Evolutionary conservation across 2,113 vertebrate genomes (phyloP).

Genomic region (Vulpes vulpes): DNA sequence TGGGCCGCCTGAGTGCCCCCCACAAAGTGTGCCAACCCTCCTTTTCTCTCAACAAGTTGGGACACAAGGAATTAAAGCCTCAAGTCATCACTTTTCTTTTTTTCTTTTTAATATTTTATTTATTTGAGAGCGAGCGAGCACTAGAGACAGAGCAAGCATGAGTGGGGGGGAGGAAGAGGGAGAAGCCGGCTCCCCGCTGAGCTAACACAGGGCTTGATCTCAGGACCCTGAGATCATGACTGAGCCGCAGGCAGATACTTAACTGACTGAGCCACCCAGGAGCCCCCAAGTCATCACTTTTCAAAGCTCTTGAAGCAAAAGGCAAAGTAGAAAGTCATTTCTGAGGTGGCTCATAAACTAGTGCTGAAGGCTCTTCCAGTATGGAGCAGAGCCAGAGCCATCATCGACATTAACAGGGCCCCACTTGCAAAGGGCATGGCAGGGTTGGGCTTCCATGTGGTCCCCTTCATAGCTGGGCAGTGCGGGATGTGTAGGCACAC

Average conservation of each 20-base stretch:
- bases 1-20: fast-evolving
- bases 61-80: not conserved
- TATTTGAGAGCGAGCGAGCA: too few species aligned
- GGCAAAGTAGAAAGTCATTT: not conserved
- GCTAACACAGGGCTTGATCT: too few species aligned
- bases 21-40: not conserved
- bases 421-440: fast-evolving
- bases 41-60: not conserved
- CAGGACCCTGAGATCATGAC: too few species aligned
- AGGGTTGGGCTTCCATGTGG: not conserved
- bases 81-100: too few species aligned
- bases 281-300: not conserved
- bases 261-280: too few species aligned
- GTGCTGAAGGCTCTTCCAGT: not conserved
- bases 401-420: not conserved
- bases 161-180: too few species aligned
- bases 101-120: too few species aligned
- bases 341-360: not conserved
- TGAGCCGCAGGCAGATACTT: too few species aligned
- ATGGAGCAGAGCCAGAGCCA: not conserved
- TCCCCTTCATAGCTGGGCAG: not conserved
- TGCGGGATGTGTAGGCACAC: not conserved
- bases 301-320: not conserved
- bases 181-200: too few species aligned
- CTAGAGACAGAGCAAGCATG: too few species aligned